Conservation (phyloP, 2,888 invertebrate species). For the Hypselothyrea guttata region DNA sequence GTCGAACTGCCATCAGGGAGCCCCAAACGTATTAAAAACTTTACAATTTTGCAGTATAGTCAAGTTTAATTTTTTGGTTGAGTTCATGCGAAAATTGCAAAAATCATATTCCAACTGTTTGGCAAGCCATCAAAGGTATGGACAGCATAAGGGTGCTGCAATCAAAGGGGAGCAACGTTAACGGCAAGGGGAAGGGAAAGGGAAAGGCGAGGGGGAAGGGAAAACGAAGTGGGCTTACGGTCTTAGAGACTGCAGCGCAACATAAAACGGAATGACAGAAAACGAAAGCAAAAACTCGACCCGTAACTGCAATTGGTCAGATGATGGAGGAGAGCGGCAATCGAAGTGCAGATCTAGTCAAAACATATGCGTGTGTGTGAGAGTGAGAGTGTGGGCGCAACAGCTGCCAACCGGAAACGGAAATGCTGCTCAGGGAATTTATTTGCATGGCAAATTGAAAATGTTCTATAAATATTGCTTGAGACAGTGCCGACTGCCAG, state of each 20-base stretch:
- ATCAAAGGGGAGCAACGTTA: constrained; percentile 1
- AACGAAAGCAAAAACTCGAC: constrained; percentile 30
- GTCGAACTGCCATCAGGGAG: constrained; percentile 5
- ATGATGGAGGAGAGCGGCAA: constrained; percentile 2
- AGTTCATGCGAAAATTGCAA: constrained; percentile 78
- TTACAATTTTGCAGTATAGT: constrained; percentile 74
- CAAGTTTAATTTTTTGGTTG: constrained; percentile 78
- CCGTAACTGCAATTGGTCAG: constrained; percentile 44
- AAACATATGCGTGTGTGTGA: neutral
- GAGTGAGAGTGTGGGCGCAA: constrained; percentile 26
- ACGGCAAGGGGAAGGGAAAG: neutral
- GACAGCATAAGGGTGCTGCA: constrained; percentile 30
- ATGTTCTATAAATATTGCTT: constrained; percentile 48
- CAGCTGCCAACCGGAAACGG: constrained; percentile 2
- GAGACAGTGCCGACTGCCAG: constrained; percentile 39
- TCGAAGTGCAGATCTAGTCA: neutral
- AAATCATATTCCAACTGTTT: constrained; percentile 77
- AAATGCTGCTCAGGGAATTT: constrained; percentile 23
- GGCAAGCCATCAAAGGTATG: constrained; percentile 74
- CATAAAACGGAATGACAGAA: constrained; percentile 50
- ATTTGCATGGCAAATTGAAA: constrained; percentile 73
- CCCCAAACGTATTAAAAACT: constrained; percentile 73
- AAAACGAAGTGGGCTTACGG: constrained; percentile 15
- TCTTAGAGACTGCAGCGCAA: constrained; percentile 49
- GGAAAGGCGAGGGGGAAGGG: neutral